Conservation (phyloP, 2,888 invertebrate genomes). For the Spilarctia lutea region DNA sequence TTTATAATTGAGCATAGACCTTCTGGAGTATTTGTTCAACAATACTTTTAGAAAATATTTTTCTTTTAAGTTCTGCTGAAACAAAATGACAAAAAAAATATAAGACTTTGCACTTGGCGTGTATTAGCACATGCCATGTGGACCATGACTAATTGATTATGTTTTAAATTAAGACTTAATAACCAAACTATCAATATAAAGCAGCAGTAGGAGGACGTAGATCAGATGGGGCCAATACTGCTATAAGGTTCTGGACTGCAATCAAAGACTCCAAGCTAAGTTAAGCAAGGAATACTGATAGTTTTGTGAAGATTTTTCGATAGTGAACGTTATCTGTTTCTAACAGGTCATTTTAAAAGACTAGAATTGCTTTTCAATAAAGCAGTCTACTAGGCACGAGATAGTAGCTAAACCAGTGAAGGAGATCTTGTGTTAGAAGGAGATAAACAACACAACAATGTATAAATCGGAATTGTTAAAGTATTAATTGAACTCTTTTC, state of each 20-base stretch:
- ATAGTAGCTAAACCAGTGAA: not conserved
- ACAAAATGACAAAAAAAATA: not conserved
- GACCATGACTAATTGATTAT: too few relatives aligned
- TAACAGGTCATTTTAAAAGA: not conserved
- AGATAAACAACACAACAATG: too few relatives aligned
- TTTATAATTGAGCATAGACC: not conserved
- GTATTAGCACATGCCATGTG: too few relatives aligned
- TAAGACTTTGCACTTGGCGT: too few relatives aligned
- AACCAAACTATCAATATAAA: too few relatives aligned
- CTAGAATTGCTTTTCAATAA: not conserved
- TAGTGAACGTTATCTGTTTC: not conserved
- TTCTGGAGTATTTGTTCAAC: not conserved
- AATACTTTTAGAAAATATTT: not conserved
- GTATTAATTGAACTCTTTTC: not conserved
- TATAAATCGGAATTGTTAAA: too few relatives aligned
- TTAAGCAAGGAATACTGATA: not conserved
- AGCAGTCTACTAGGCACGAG: not conserved
- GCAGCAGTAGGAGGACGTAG: not conserved
- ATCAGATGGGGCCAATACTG: not conserved
- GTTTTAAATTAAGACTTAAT: too few relatives aligned
- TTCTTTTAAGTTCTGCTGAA: too few relatives aligned
- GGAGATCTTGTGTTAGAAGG: too few relatives aligned
- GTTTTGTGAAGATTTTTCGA: not conserved
- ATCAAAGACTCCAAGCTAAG: not conserved
- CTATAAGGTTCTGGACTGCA: not conserved